phyloP scores from a whole-genome alignment of 2,888 invertebrate genomes.

The Eulithis prunata region DNA sequence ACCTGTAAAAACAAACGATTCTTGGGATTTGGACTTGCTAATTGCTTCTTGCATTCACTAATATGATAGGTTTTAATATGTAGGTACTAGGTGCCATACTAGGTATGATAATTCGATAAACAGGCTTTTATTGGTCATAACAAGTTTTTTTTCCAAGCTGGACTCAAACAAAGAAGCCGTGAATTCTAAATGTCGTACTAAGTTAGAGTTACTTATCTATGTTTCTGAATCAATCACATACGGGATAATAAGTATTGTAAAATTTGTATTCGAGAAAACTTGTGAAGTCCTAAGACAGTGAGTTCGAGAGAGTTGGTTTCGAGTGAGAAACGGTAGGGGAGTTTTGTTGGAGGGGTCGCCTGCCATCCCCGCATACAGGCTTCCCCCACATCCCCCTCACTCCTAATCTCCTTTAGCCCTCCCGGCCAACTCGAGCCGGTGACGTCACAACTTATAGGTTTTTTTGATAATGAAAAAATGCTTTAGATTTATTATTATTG shows the following conservation, averaged over 20 bases:
- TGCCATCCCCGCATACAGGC: slow-evolving; percentile 55
- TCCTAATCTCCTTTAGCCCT: slow-evolving; percentile 76
- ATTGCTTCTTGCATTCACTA: too few species aligned
- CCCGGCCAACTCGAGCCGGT: slow-evolving; percentile 64
- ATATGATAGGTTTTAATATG: too few species aligned
- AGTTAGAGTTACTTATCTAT: too few species aligned
- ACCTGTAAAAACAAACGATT: too few species aligned
- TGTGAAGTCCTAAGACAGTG: slow-evolving; percentile 8
- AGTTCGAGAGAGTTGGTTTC: slow-evolving; percentile 44
- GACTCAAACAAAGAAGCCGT: too few species aligned
- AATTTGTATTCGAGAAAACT: slow-evolving; percentile 19
- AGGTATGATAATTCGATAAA: too few species aligned
- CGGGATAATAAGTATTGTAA: neutral
- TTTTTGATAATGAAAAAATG: slow-evolving; percentile 76
- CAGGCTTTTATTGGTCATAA: too few species aligned
- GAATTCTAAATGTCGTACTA: too few species aligned
- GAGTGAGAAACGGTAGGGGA: slow-evolving; percentile 55
- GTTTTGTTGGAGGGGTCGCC: slow-evolving; percentile 51
- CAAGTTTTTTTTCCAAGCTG: too few species aligned
- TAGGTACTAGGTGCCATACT: too few species aligned
- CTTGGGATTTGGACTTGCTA: too few species aligned
- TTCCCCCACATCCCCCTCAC: slow-evolving; percentile 56
- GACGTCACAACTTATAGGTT: slow-evolving; percentile 79
- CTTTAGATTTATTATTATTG: slow-evolving; percentile 58
- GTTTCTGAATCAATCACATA: slow-evolving; percentile 18